A percentile compares a stretch with the other conserved stretches of the same genome.
Conservation (phyloP, 2,797 vertebrate species). For the Centroberyx gerrardi region DNA sequence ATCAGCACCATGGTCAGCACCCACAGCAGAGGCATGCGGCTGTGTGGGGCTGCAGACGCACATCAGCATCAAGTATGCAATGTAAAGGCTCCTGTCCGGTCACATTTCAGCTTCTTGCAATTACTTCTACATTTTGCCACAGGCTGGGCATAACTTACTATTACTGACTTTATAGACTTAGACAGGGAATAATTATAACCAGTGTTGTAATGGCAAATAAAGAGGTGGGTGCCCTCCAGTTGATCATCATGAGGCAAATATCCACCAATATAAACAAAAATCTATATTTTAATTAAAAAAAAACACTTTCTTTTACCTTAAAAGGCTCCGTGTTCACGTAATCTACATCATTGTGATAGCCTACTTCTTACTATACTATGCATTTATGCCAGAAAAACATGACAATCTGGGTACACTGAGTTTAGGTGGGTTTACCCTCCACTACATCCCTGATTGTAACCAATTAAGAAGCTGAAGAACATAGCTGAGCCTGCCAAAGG, state of each 20-base stretch:
- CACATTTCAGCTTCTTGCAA: background rate
- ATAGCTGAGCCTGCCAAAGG: background rate
- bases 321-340: too few species aligned
- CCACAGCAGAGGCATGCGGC: background rate
- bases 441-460: background rate
- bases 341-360: too few species aligned
- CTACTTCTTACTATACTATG: background rate
- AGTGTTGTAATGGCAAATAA: background rate
- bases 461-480: background rate
- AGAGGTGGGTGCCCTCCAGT: background rate
- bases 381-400: background rate
- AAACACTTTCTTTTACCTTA: too few species aligned
- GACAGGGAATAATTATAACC: background rate
- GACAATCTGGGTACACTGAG: too few species aligned
- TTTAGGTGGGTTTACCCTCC: background rate
- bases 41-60: background rate
- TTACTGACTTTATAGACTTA: background rate
- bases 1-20: constrained; percentile 80
- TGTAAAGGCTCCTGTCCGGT: background rate
- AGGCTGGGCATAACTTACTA: background rate
- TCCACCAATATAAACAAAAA: too few species aligned
- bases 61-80: background rate
- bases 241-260: too few species aligned
- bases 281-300: background rate
- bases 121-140: background rate